These are phyloP conservation scores for Cyanocitta stelleri DNA, from an alignment of 2,113 vertebrate species.

Conservation along the genomic window DNA sequence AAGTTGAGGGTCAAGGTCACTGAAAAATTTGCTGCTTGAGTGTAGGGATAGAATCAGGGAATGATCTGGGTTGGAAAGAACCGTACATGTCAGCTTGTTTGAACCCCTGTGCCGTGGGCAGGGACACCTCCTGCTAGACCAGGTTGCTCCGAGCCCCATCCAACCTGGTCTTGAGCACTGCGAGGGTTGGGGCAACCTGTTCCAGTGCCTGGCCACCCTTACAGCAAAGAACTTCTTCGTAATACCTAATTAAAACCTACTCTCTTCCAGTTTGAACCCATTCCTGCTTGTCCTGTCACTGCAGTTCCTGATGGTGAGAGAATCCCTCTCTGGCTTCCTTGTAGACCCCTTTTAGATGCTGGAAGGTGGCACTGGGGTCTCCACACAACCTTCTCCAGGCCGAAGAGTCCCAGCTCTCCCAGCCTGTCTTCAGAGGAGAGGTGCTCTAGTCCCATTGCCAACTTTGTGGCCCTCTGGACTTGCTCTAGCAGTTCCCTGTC, in stretches of 20 bases:
- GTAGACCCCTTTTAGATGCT: neutral
- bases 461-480: neutral
- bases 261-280: neutral
- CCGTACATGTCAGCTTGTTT: neutral
- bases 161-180: neutral
- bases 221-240: neutral
- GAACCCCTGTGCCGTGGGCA: neutral
- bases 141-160: neutral
- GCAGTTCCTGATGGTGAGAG: neutral
- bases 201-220: neutral
- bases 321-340: neutral
- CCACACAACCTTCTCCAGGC: neutral
- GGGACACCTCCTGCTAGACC: neutral
- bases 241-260: neutral
- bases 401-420: neutral
- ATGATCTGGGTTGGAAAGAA: neutral
- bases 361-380: neutral
- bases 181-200: too few species aligned
- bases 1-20: neutral
- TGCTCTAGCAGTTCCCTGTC: neutral
- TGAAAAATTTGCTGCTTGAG: neutral
- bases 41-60: rapidly evolving
- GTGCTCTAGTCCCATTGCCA: neutral
- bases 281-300: neutral
- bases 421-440: neutral